These are phyloP conservation scores for Anabacerthia variegaticeps DNA, from an alignment of 2,797 vertebrate species.

Conservation along the genomic window DNA sequence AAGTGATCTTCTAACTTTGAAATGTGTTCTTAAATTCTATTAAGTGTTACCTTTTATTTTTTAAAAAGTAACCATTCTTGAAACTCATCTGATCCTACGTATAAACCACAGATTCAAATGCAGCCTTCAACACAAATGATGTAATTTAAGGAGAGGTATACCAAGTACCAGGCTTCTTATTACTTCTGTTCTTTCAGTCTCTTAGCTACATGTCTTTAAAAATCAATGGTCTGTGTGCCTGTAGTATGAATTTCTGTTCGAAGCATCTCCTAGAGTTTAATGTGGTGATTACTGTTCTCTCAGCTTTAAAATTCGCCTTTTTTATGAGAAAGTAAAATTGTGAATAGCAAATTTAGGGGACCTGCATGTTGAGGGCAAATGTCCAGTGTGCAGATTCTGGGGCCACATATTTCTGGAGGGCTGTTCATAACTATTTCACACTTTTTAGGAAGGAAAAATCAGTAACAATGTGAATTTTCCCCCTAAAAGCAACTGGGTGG, in stretches of 20 bases:
- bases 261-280: background rate
- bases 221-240: background rate
- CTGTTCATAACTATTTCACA: background rate
- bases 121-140: background rate
- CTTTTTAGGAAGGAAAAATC: background rate
- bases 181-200: background rate
- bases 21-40: background rate
- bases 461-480: background rate
- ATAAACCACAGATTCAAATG: background rate
- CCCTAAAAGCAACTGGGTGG: background rate
- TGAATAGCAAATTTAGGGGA: background rate
- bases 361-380: background rate
- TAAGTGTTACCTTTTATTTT: background rate
- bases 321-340: background rate
- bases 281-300: background rate
- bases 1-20: background rate
- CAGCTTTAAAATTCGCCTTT: background rate
- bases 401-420: background rate
- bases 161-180: background rate
- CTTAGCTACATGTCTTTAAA: background rate
- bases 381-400: background rate
- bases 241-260: background rate
- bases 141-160: background rate
- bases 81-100: background rate
- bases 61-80: background rate